Conservation (phyloP, 2,888 invertebrate species). For the Acheta domesticus region DNA sequence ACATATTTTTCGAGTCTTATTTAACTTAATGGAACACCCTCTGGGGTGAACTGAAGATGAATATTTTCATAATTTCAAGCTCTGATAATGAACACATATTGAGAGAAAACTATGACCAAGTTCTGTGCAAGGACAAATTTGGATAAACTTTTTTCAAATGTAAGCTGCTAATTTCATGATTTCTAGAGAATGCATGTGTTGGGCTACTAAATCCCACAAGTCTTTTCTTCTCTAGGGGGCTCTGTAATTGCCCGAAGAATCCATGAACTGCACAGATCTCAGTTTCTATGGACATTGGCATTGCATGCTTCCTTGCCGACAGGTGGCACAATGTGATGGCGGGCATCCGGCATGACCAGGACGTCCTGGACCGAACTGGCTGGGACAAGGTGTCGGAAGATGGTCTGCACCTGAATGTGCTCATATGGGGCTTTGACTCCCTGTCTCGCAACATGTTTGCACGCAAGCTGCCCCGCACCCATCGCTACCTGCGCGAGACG, state of each 20-base stretch:
- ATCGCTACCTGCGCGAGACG: conserved; percentile 61
- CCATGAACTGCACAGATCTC: conserved; percentile 18
- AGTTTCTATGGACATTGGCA: conserved; percentile 11
- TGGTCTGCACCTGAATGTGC: conserved; percentile 61
- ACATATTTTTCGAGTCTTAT: too few relatives aligned
- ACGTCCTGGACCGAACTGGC: conserved; percentile 47
- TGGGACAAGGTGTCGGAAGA: conserved; percentile 53
- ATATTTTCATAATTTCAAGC: too few relatives aligned
- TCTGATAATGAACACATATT: too few relatives aligned
- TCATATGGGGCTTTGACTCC: conserved; percentile 88
- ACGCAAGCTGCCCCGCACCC: conserved; percentile 72
- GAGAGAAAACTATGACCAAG: too few relatives aligned
- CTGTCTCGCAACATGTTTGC: conserved; percentile 78
- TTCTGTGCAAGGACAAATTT: too few relatives aligned
- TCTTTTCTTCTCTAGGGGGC: not conserved
- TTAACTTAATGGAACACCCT: too few relatives aligned
- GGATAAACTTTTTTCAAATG: too few relatives aligned
- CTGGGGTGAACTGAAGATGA: too few relatives aligned
- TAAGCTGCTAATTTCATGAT: not conserved
- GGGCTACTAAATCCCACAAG: not conserved
- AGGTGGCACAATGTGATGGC: conserved; percentile 67
- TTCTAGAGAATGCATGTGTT: not conserved
- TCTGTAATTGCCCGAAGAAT: not conserved
- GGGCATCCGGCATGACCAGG: conserved; percentile 55
- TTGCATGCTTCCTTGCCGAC: conserved; percentile 20